Base-by-base conservation (phyloP, 23 tunicate genomes). In the Halocynthia roretzi region DNA sequence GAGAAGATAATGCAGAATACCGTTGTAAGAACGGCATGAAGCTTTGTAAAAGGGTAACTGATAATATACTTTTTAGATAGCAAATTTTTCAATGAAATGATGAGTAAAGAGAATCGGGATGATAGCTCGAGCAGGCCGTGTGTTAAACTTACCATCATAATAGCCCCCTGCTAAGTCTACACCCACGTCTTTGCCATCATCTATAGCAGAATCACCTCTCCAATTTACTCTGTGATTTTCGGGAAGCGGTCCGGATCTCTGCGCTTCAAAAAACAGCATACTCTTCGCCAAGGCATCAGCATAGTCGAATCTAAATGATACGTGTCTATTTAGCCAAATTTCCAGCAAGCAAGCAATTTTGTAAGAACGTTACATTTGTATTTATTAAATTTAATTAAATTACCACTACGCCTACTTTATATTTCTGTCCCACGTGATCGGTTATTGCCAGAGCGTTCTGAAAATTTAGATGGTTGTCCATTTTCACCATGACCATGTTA, bases 251-350 rank as follows among this genome's bases (percentile, higher is more conserved):
- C 97, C 97, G 6, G 97, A 91, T 56, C 97, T 62, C 54, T 91
- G 97, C 6, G 97, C 97, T 70, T 91, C 97, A 65, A 85, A 91
- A 71, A 91, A 91, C 72, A 91, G 71, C 91, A 85, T 71, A 52
- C 91, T 85, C 61, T 81, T 85, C 10, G 97, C 97, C 11, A 91
- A 53, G 7, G 97, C 90, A 67, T 91, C 83, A 9, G 97, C 97
- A 54, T 91, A 91, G 62, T 91, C 76, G 54, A 51, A 86, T 50
- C 97, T 91, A 61, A 50, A 74, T 17, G 0, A 48, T 1, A 31
- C 44, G 44, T 31, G 44, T 31, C 44, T 31, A 31, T 31, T 31
- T 31, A 31, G 44, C 44, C 1, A 0, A 31, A 31, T 31, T 31
- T 31, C 1, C 44, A 31, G 44, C 44, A n/a, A n/a, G n/a, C n/a